phyloP scores from a whole-genome alignment of 2,113 vertebrate genomes.

The Calonectris borealis region DNA sequence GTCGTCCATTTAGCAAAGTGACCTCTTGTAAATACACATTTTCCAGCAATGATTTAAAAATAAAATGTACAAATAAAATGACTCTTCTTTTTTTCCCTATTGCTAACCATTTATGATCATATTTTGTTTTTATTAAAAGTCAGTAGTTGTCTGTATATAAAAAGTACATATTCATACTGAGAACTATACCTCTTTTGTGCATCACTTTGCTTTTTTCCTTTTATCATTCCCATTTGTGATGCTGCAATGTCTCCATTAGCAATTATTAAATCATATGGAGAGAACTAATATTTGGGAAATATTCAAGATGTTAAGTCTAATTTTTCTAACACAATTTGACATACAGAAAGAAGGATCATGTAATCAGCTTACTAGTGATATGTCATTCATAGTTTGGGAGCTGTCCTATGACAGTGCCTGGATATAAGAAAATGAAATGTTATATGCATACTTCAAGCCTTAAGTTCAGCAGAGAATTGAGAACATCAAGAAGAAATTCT shows the following conservation, averaged over 20 bases:
- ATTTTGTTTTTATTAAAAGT: background rate
- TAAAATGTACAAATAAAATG: background rate
- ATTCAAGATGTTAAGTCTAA: background rate
- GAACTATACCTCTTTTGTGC: background rate
- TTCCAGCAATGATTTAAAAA: background rate
- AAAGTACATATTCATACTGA: background rate
- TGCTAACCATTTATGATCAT: background rate
- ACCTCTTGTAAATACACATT: background rate
- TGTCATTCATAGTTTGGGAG: background rate
- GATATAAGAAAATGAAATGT: background rate
- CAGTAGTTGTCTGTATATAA: background rate
- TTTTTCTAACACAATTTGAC: background rate
- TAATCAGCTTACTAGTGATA: background rate
- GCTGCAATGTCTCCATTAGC: background rate
- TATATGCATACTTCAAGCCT: background rate
- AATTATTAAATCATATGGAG: background rate
- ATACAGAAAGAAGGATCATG: background rate
- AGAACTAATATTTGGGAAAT: background rate
- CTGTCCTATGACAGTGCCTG: background rate
- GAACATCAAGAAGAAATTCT: background rate
- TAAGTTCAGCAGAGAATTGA: background rate
- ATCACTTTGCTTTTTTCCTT: background rate
- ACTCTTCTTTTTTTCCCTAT: background rate
- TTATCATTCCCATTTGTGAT: background rate
- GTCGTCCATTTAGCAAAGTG: background rate